Percentiles rank a stretch among this genome's conserved stretches.
phyloP scores from a whole-genome alignment of 2,888 invertebrate species.

The Ectemnius lituratus region DNA sequence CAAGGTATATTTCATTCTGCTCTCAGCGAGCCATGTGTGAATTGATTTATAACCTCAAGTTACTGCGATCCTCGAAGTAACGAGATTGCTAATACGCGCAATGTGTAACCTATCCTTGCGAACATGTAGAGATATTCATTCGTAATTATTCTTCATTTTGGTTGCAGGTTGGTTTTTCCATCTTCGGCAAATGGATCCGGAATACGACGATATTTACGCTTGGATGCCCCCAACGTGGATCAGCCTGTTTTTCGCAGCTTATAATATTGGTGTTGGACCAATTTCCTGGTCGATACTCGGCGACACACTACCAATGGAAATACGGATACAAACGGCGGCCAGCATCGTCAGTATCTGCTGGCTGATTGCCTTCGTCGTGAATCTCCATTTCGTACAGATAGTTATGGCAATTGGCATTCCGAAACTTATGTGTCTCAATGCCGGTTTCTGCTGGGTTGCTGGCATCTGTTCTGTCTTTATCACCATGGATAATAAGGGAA shows the following conservation, averaged over 20 bases:
- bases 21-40: background rate
- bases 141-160: background rate
- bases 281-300: slow-evolving; percentile 70
- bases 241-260: slow-evolving; percentile 63
- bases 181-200: slow-evolving; percentile 61
- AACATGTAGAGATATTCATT: too few species aligned
- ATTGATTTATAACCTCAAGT: background rate
- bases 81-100: background rate
- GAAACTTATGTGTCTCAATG: slow-evolving; percentile 65
- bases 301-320: slow-evolving; percentile 68
- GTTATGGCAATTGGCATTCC: slow-evolving; percentile 55
- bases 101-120: background rate
- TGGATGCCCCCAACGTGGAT: slow-evolving; percentile 70
- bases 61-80: background rate
- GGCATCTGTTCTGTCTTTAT: slow-evolving; percentile 57
- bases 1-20: background rate
- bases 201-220: slow-evolving; percentile 66
- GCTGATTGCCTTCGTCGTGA: slow-evolving; percentile 63
- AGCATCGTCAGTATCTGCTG: slow-evolving; percentile 60
- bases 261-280: slow-evolving; percentile 70
- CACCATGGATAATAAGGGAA: slow-evolving; percentile 59
- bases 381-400: slow-evolving; percentile 61
- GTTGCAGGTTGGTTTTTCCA: slow-evolving; percentile 66
- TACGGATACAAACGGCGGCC: slow-evolving; percentile 58
- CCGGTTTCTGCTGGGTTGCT: slow-evolving; percentile 61